Conservation (phyloP, 2,888 invertebrate species). For the Lithophane ornitopus region DNA sequence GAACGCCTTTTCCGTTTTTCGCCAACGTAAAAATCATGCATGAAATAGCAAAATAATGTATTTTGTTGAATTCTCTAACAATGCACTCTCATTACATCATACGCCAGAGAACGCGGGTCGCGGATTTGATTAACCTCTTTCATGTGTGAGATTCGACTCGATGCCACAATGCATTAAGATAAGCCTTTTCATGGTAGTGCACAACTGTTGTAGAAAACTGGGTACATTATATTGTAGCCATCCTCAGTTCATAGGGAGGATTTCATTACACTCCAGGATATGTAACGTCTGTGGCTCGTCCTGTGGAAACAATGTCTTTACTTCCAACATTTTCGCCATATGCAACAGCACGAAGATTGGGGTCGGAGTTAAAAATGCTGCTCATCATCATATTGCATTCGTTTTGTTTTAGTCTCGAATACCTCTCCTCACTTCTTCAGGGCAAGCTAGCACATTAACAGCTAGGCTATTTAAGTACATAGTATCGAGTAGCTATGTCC, state of each 20-base stretch:
- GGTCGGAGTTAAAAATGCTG: background rate
- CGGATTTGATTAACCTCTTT: background rate
- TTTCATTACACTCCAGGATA: background rate
- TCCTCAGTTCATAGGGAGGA: background rate
- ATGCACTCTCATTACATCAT: background rate
- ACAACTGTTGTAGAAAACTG: background rate
- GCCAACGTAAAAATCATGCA: conserved; percentile 2
- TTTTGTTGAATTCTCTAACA: background rate
- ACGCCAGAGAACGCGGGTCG: background rate
- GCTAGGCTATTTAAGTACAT: background rate
- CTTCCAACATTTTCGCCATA: background rate
- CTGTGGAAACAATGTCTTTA: background rate
- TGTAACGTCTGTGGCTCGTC: background rate
- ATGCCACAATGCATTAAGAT: conserved; percentile 3
- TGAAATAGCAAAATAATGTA: conserved; percentile 1
- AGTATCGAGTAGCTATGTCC: background rate
- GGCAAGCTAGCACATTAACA: conserved; percentile 34
- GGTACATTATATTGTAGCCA: background rate
- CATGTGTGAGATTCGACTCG: background rate
- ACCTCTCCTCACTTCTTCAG: conserved; percentile 12
- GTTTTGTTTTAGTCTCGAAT: background rate
- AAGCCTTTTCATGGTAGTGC: background rate
- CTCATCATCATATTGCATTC: conserved; percentile 3
- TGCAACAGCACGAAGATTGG: background rate
- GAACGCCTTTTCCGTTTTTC: conserved; percentile 10